Base-by-base conservation (phyloP, 2,888 invertebrate species). In the Julus scandinavius region DNA sequence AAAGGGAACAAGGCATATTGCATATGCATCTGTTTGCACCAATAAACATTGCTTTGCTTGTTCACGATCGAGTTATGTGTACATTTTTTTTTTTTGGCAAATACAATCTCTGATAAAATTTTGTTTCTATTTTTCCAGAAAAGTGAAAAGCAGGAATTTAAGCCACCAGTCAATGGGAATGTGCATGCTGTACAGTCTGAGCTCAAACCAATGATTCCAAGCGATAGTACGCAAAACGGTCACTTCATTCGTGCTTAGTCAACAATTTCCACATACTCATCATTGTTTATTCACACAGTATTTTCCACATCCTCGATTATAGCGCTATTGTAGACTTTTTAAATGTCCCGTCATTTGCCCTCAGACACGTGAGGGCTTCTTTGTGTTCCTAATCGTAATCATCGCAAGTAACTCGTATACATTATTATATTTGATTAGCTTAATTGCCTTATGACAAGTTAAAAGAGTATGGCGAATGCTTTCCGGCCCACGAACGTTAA, bases 351-450 rank as follows among this genome's bases (percentile, higher is more conserved):
- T 72, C 72, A 72, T 72, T 29, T 29, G 72, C 72, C 72, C 29
- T 72, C 72, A 29, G 7, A 20, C 72, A 7, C 72, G 11, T 20
- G 63, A 72, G 11, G 72, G 72, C 72, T 2, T 20, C 0, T 72
- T 72, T 72, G 72, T 72, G 72, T 72, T 72, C 72, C 72, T 72
- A 72, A 72, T 72, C 29, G 72, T 72, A 72, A 72, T 72, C 72
- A 72, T 72, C 72, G 29, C 72, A 72, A 72, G 20, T 72, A 72
- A 72, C 72, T 20, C 20, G 20, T 72, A 20, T 20, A 20, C 72
- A 20, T 72, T 72, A 72, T 29, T 72, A 72, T 6, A 72, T 72
- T 72, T 20, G 4, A 72, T 72, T 72, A 72, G 11, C 29, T 72
- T 72, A 72, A 20, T 72, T 20, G 11, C 29, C 20, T 11, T 20